phyloP scores from a whole-genome alignment of 2,888 invertebrate genomes.

The Salpingus planirostris region DNA sequence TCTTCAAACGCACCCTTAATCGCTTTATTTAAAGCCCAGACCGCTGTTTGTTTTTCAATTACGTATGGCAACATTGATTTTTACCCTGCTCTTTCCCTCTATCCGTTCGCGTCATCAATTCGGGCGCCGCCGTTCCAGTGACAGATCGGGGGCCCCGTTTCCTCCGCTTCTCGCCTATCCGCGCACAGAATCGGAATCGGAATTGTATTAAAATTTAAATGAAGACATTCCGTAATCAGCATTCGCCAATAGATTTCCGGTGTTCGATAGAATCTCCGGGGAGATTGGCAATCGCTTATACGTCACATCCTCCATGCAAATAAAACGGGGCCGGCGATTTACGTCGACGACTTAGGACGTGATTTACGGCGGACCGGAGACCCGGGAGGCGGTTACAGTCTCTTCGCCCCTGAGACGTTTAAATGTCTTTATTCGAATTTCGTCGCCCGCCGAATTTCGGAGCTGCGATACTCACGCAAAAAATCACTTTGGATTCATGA shows the following conservation, averaged over 20 bases:
- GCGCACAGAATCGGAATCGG: no score
- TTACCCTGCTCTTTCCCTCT: conserved; percentile 2
- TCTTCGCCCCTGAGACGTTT: conserved; percentile 32
- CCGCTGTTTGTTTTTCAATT: conserved; percentile 37
- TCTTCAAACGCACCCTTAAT: conserved; percentile 30
- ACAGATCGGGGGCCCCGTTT: conserved; percentile 27
- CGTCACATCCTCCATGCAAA: conserved; percentile 43
- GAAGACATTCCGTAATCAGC: conserved; percentile 42
- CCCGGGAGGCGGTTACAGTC: conserved; percentile 19
- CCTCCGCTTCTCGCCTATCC: no score
- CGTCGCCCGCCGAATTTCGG: conserved; percentile 24
- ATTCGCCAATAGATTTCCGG: conserved; percentile 42
- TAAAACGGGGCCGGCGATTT: conserved; percentile 38
- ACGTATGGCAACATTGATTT: conserved; percentile 21
- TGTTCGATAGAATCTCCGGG: conserved; percentile 33
- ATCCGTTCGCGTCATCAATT: conserved; percentile 18
- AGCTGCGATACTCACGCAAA: no score
- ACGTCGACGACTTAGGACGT: conserved; percentile 33
- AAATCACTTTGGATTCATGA: no score
- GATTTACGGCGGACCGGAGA: conserved; percentile 24
- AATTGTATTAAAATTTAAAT: conserved; percentile 42
- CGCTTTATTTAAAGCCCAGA: conserved; percentile 33
- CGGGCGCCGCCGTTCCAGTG: conserved; percentile 15
- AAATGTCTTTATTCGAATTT: conserved; percentile 40
- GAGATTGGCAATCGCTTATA: conserved; percentile 41